A percentile compares a stretch with the other conserved stretches of the same genome.
These are phyloP conservation scores for Polypedilum pembai DNA, from an alignment of 1,140 invertebrate species.

Conservation along the genomic window DNA sequence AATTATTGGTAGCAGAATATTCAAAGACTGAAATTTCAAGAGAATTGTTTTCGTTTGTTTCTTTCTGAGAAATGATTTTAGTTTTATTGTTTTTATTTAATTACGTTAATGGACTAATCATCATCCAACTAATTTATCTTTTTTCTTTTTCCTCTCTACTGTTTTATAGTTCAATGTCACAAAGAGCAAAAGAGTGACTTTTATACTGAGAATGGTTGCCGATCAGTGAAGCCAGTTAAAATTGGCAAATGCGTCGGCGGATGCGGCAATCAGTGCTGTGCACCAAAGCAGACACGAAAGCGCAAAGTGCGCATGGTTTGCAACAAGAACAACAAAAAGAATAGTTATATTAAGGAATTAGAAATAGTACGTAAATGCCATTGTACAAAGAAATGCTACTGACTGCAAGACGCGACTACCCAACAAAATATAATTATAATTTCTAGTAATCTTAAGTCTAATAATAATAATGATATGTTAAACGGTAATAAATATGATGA, in stretches of 20 bases:
- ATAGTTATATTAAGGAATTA: slow-evolving; percentile 83
- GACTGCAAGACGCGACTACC: slow-evolving; percentile 48
- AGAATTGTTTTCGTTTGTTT: background rate
- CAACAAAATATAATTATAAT: slow-evolving; percentile 35
- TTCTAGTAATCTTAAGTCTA: slow-evolving; percentile 25
- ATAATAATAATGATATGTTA: slow-evolving; percentile 26
- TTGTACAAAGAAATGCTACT: slow-evolving; percentile 76
- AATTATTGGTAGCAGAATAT: background rate
- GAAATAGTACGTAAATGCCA: slow-evolving; percentile 92
- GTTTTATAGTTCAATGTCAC: slow-evolving; percentile 61
- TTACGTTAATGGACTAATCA: background rate
- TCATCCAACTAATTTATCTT: slow-evolving; percentile 12
- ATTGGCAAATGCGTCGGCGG: slow-evolving; percentile 72
- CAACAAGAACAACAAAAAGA: slow-evolving; percentile 65
- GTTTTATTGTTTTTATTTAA: background rate
- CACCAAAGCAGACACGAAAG: slow-evolving; percentile 80
- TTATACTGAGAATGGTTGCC: slow-evolving; percentile 80
- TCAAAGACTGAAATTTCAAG: background rate
- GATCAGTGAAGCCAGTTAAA: slow-evolving; percentile 79
- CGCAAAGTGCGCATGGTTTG: slow-evolving; percentile 87
- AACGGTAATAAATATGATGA: slow-evolving; percentile 17
- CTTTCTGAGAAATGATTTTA: background rate
- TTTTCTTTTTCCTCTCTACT: background rate
- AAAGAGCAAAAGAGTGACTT: slow-evolving; percentile 86
- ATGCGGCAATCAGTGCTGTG: slow-evolving; percentile 65